These are phyloP conservation scores for Polymixis lichenea DNA, from an alignment of 2,888 invertebrate genomes.

Conservation along the genomic window DNA sequence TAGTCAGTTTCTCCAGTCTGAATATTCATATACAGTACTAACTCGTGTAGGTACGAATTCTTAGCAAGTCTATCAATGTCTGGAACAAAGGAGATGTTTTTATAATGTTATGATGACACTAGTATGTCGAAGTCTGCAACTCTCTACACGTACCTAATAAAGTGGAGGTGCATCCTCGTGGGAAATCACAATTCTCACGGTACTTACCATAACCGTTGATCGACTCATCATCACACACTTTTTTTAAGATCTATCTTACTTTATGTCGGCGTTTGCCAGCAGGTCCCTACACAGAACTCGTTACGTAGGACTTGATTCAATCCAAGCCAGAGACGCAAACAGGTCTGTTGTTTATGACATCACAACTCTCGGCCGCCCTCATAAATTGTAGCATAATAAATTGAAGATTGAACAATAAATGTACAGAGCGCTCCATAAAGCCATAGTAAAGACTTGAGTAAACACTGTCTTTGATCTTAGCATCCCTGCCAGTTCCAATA, in stretches of 20 bases:
- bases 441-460: constrained; percentile 14
- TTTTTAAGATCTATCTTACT: neutral
- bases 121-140: neutral
- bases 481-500: constrained; percentile 7
- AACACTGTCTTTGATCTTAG: constrained; percentile 9
- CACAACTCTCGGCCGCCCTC: constrained; percentile 5
- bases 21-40: constrained; percentile 1
- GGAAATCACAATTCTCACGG: constrained; percentile 6
- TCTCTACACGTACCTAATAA: neutral
- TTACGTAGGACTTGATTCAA: constrained; percentile 11
- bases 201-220: constrained; percentile 19
- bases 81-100: neutral
- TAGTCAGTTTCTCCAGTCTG: neutral
- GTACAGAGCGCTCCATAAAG: constrained; percentile 6
- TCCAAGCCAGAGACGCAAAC: neutral
- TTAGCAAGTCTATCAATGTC: neutral
- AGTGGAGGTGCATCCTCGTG: constrained; percentile 25
- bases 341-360: constrained; percentile 16
- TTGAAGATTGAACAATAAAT: constrained; percentile 29
- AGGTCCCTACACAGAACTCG: neutral
- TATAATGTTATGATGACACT: neutral
- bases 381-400: constrained; percentile 38
- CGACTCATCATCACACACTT: constrained; percentile 17
- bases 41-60: neutral
- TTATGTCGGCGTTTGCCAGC: constrained; percentile 1